These are phyloP conservation scores for Drosophila yakuba DNA, from an alignment of 1,140 invertebrate genomes.

Conservation along the genomic window DNA sequence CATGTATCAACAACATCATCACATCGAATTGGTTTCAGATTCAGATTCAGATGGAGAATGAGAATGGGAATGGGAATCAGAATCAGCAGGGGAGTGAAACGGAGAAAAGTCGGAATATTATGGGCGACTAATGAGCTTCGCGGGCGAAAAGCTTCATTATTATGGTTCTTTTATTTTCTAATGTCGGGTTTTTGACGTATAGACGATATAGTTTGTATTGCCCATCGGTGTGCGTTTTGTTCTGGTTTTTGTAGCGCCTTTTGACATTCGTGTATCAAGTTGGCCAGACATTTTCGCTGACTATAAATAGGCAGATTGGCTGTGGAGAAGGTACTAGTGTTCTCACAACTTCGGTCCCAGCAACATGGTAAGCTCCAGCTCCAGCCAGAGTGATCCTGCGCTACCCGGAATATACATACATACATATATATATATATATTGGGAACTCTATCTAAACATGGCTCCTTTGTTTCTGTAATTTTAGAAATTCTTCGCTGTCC, in stretches of 20 bases:
- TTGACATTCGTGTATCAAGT: slow-evolving; percentile 69
- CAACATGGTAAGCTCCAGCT: slow-evolving; percentile 57
- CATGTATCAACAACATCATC: slow-evolving; percentile 8
- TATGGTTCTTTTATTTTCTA: slow-evolving; percentile 29
- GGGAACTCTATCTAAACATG: background rate
- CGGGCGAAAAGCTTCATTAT: slow-evolving; percentile 45
- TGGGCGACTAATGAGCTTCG: slow-evolving; percentile 33
- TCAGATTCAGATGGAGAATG: background rate
- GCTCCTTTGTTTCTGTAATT: background rate
- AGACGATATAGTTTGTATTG: slow-evolving; percentile 36
- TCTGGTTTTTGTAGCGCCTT: slow-evolving; percentile 44
- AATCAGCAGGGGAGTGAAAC: background rate
- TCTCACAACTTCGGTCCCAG: slow-evolving; percentile 24
- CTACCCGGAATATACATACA: background rate
- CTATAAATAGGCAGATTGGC: slow-evolving; percentile 65
- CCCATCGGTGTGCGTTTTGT: slow-evolving; percentile 19
- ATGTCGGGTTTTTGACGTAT: background rate
- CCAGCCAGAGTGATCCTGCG: background rate
- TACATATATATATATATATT: too few species aligned
- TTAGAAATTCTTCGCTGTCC: slow-evolving; percentile 60
- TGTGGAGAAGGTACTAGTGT: slow-evolving; percentile 29
- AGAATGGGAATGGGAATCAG: background rate
- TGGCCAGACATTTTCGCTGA: slow-evolving; percentile 13
- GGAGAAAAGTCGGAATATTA: slow-evolving; percentile 32
- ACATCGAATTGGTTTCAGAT: slow-evolving; percentile 9